A percentile compares a stretch with the other conserved stretches of the same genome.
Evolutionary conservation across 2,797 vertebrate species (phyloP).

Genomic region (Chrysocyon brachyurus): DNA sequence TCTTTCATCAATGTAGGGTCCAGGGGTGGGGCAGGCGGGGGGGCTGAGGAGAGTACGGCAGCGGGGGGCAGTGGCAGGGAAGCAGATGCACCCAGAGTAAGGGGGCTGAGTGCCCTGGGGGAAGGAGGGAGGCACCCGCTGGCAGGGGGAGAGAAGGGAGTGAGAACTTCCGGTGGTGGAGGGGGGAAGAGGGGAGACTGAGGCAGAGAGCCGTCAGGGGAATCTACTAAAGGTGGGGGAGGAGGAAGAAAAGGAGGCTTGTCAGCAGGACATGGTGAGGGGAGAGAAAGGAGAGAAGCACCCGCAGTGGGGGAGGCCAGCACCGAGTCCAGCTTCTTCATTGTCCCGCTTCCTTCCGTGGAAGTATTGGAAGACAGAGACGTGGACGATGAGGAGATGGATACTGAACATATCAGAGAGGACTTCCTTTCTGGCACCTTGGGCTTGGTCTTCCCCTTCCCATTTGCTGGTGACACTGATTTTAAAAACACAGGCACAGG

Average conservation of each 20-base stretch:
- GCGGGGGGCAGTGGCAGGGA: conserved; percentile 79
- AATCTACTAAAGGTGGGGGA: conserved; percentile 86
- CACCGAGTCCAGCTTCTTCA: conserved; percentile 82
- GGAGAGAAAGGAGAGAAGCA: conserved; percentile 82
- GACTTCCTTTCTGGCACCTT: conserved; percentile 99
- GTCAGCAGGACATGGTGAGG: conserved; percentile 46
- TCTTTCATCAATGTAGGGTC: conserved; percentile 89
- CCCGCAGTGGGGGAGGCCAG: conserved; percentile 74
- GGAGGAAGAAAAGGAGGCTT: conserved; percentile 63
- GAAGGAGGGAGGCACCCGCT: conserved; percentile 86
- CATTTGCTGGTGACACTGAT: conserved; percentile 92
- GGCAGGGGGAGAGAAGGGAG: conserved; percentile 85
- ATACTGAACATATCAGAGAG: conserved; percentile 96
- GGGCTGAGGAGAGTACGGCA: conserved; percentile 84
- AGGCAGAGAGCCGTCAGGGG: conserved; percentile 75
- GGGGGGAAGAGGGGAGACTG: conserved; percentile 92
- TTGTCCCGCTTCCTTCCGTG: conserved; percentile 89
- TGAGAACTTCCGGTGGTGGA: conserved; percentile 92
- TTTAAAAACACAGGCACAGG: conserved; percentile 95
- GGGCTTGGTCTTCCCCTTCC: conserved; percentile 93
- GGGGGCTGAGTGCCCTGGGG: conserved; percentile 57
- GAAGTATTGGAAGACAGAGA: conserved; percentile 98
- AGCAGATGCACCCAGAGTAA: conserved; percentile 43
- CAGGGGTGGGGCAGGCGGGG: conserved; percentile 89
- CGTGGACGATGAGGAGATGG: conserved; percentile 96